A percentile compares a stretch with the other conserved stretches of the same genome.
These are phyloP conservation scores for Campylomormyrus tamandua DNA, from an alignment of 2,113 vertebrate species.

Conservation along the genomic window DNA sequence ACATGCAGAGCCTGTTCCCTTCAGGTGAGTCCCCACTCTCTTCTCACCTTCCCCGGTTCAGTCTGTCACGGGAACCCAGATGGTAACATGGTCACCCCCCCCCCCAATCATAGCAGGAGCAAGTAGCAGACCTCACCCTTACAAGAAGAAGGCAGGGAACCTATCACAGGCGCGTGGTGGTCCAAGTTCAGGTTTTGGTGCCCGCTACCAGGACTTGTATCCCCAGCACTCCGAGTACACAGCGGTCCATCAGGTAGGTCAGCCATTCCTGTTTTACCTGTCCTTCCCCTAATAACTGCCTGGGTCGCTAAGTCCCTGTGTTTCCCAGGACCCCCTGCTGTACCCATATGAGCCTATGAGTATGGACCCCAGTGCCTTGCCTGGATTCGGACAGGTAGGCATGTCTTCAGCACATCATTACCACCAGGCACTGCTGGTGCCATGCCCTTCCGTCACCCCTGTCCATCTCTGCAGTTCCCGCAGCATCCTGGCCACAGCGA, in stretches of 20 bases:
- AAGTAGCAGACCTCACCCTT: constrained; percentile 60
- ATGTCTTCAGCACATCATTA: background rate
- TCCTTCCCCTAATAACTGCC: background rate
- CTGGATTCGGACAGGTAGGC: constrained; percentile 66
- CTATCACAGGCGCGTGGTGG: constrained; percentile 53
- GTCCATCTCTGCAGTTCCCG: constrained; percentile 34
- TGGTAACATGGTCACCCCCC: background rate
- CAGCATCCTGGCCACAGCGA: constrained; percentile 55
- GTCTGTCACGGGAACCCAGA: too few relatives aligned
- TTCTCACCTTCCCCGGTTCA: too few relatives aligned
- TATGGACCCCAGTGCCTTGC: constrained; percentile 43
- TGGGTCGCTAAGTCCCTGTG: constrained; percentile 11
- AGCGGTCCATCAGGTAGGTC: constrained; percentile 49
- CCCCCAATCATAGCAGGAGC: constrained; percentile 36
- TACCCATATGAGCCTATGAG: constrained; percentile 67
- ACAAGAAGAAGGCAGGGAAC: constrained; percentile 65
- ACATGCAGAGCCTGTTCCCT: constrained; percentile 59
- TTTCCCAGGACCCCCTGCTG: constrained; percentile 61
- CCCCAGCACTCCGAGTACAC: constrained; percentile 54
- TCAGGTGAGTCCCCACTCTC: constrained; percentile 49
- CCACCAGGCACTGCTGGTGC: too few relatives aligned
- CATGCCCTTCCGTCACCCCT: too few relatives aligned
- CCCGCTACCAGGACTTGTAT: constrained; percentile 63
- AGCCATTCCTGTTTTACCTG: background rate
- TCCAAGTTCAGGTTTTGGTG: constrained; percentile 52